phyloP scores from a whole-genome alignment of 2,888 invertebrate species.

The Limnephilus rhombicus region DNA sequence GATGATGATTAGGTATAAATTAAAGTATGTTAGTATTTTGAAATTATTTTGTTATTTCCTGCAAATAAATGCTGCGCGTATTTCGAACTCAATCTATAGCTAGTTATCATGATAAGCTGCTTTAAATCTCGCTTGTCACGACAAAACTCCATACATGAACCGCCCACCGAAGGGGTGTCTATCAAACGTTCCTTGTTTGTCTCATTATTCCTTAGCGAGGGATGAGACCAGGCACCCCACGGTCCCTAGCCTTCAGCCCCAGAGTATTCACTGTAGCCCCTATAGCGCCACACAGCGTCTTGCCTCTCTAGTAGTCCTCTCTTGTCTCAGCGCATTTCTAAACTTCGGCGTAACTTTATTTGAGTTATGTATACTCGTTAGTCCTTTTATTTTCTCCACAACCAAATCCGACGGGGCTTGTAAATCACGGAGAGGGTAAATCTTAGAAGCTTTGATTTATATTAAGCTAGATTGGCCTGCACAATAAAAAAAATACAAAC shows the following conservation, averaged over 20 bases:
- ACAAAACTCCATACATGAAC: conserved; percentile 26
- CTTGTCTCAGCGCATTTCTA: conserved; percentile 27
- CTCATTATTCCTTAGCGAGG: conserved; percentile 57
- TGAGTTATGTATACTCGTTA: conserved; percentile 64
- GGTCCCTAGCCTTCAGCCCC: neutral
- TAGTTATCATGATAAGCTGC: neutral
- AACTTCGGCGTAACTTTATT: conserved; percentile 56
- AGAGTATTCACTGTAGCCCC: neutral
- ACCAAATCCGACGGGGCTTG: conserved; percentile 33
- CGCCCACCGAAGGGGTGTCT: conserved; percentile 47
- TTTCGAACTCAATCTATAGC: too few species aligned
- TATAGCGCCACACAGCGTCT: neutral
- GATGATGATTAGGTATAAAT: too few species aligned
- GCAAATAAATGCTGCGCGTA: too few species aligned
- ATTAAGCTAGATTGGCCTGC: neutral
- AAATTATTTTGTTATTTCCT: too few species aligned
- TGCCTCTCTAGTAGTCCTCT: neutral
- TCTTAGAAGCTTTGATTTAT: neutral
- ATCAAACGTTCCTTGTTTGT: conserved; percentile 62
- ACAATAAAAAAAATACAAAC: neutral
- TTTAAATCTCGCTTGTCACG: neutral
- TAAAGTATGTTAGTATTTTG: too few species aligned
- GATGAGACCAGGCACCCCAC: neutral
- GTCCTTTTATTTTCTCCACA: conserved; percentile 62
- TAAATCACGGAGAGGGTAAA: conserved; percentile 32